Evolutionary conservation across 2,888 invertebrate genomes (phyloP), one percentile per base, ranked within the genome.

Genomic region (Crepidodera aurea): DNA sequence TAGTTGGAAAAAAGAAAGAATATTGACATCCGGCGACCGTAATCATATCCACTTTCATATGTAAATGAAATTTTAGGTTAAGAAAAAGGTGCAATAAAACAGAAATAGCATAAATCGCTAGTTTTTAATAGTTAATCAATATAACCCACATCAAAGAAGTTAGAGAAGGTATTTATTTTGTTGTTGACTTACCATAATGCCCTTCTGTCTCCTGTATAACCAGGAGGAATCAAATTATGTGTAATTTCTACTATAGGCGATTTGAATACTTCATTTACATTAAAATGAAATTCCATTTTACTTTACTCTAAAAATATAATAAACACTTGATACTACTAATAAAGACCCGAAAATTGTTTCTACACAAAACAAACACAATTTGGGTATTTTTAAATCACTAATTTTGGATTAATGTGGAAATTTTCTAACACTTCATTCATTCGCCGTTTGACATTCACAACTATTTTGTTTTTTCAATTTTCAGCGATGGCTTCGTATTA

Each of bases 221-320:
- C 84, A 62, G 83, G 82, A 67, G 86, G 85, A 68, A 85, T 77
- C 42, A 86, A 76, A 71, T 80, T 84, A 18, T 82, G 81, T 60
- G 82, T 79, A 60, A 86, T 80, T 72, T 82, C 83, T 58, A 85
- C 82, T 57, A 85, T 82, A 37, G 83, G 81, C 59, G 82, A 77
- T 58, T 81, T 81, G 73, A 86, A 84, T 42, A 85, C 75, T 50
- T 84, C 83, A 69, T 79, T 82, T 54, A 85, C 78, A 74, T 84
- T 80, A 75, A 85, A 85, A 68, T 83, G 82, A 77, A 86, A 86
- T 71, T 85, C 85, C 82, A 84, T 77, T 61, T 62, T 42, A 10
- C n/a, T 19, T 46, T 44, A 44, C 25, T 27, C 27, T 46, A 46
- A 19, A 25, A n/a, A 48, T 57, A 44, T 27, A 51, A 51, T 19